Percentiles rank a stretch among this genome's conserved stretches.
phyloP scores from a whole-genome alignment of 2,113 vertebrate genomes.

The Vulpes ferrilata region DNA sequence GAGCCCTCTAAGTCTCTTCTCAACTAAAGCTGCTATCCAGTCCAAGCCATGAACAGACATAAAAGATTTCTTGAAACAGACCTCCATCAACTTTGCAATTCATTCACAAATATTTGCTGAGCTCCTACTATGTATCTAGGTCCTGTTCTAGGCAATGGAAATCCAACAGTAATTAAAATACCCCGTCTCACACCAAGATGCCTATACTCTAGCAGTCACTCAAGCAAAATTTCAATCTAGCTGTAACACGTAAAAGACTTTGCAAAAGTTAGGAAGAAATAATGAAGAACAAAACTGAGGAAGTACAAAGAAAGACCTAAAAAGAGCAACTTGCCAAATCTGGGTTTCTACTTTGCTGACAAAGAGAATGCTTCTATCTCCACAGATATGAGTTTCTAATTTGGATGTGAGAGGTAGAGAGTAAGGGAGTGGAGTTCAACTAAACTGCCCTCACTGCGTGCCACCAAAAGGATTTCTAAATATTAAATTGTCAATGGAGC shows the following conservation, averaged over 20 bases:
- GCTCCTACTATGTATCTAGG: not conserved
- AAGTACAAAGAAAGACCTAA: not conserved
- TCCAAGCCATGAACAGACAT: not conserved
- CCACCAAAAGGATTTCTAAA: slow-evolving; percentile 40
- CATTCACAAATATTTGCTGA: slow-evolving; percentile 32
- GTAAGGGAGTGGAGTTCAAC: not conserved
- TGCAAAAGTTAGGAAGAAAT: slow-evolving; percentile 45
- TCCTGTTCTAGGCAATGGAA: not conserved
- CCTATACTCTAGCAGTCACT: not conserved
- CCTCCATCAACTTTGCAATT: not conserved
- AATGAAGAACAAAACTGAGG: not conserved
- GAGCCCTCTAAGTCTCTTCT: not conserved
- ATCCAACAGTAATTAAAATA: slow-evolving; percentile 41
- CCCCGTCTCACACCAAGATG: not conserved
- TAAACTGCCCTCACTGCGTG: not conserved
- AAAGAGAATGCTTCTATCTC: not conserved
- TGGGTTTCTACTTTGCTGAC: slow-evolving; percentile 1
- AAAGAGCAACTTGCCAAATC: not conserved
- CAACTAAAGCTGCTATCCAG: not conserved
- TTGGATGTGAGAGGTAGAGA: not conserved
- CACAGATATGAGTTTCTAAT: not conserved
- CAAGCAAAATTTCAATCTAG: slow-evolving; percentile 21
- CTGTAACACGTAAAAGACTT: not conserved
- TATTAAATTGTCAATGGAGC: not conserved
- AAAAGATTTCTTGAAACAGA: not conserved